Conservation (phyloP, 2,113 vertebrate genomes). For the Phalacrocorax brasilianus region DNA sequence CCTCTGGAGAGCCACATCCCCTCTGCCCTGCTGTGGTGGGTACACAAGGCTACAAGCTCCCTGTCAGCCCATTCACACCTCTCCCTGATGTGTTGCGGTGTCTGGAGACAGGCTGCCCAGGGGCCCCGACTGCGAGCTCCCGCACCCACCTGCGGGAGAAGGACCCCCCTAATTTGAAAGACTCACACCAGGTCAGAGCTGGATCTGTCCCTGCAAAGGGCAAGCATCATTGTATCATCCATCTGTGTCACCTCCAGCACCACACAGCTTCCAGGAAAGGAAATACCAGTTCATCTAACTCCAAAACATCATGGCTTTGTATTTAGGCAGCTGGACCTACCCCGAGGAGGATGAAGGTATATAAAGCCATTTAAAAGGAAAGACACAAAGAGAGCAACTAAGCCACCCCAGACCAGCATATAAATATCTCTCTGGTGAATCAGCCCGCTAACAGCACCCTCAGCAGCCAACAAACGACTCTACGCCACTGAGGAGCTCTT, state of each 20-base stretch:
- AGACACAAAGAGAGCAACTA: neutral
- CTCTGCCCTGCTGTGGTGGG: neutral
- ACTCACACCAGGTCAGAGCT: neutral
- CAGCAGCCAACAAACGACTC: constrained; percentile 46
- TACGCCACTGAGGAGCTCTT: neutral
- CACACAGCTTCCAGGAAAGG: neutral
- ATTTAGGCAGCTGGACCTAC: neutral
- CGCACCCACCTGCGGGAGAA: neutral
- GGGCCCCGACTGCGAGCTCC: neutral
- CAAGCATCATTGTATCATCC: neutral
- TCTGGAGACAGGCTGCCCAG: neutral
- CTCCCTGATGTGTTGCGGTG: neutral
- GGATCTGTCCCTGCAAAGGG: neutral
- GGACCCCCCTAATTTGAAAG: neutral
- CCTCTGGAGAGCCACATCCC: neutral
- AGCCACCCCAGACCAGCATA: neutral
- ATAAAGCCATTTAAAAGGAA: neutral
- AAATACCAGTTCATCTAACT: neutral
- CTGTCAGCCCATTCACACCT: neutral
- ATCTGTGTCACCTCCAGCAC: neutral
- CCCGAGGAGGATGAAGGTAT: rapidly evolving
- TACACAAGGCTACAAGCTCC: neutral
- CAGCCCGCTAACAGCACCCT: constrained; percentile 54
- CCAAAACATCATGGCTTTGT: neutral
- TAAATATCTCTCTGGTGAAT: constrained; percentile 52